Percentiles rank a stretch among this genome's conserved stretches.
phyloP scores from a whole-genome alignment of 2,888 invertebrate species.

The Cenopis cana region DNA sequence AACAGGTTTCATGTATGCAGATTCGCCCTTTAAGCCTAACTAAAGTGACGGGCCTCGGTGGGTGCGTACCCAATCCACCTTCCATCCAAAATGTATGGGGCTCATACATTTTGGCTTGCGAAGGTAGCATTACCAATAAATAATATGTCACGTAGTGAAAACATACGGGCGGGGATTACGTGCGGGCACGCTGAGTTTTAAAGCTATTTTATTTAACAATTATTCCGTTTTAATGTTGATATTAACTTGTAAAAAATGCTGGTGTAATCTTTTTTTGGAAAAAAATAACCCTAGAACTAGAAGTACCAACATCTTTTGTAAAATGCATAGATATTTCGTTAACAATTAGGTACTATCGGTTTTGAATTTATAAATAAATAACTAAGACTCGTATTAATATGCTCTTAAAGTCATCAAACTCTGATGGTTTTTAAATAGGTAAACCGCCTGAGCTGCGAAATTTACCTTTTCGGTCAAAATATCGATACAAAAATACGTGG shows the following conservation, averaged over 20 bases:
- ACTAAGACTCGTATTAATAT: neutral
- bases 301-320: neutral
- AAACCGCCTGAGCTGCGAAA: too few species aligned
- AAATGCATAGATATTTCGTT: neutral
- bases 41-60: conserved; percentile 79
- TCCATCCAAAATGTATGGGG: conserved; percentile 8
- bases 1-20: too few species aligned
- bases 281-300: neutral
- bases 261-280: neutral
- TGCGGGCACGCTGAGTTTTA: conserved; percentile 20
- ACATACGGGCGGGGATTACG: conserved; percentile 57
- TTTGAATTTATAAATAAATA: neutral
- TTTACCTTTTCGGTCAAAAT: too few species aligned
- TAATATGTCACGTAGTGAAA: conserved; percentile 74
- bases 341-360: neutral
- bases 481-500: too few species aligned
- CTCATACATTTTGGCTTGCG: conserved; percentile 6
- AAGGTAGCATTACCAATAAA: conserved; percentile 64
- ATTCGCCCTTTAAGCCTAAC: conserved; percentile 64
- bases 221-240: too few species aligned
- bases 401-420: neutral
- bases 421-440: neutral
- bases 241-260: neutral
- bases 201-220: too few species aligned
- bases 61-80: conserved; percentile 57